These are phyloP conservation scores for Empis stercorea DNA, from an alignment of 2,888 invertebrate genomes.

Conservation along the genomic window DNA sequence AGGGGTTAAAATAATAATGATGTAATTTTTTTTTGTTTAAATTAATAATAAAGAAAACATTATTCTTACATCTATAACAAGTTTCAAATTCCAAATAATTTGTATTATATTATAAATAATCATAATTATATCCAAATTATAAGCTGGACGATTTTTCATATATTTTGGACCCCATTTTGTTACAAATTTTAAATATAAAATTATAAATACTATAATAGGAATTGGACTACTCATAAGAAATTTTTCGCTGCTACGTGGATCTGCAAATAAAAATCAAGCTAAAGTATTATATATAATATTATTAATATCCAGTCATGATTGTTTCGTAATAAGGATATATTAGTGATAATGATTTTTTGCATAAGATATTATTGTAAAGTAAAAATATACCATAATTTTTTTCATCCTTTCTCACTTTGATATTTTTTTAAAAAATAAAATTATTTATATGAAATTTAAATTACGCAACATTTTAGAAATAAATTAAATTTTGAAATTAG, in stretches of 20 bases:
- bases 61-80: constrained; percentile 40
- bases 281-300: background rate
- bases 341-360: too few species aligned
- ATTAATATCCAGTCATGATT: background rate
- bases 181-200: constrained; percentile 52
- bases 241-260: background rate
- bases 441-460: background rate
- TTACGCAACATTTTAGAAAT: background rate
- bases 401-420: too few species aligned
- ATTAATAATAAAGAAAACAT: too few species aligned
- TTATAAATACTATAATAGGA: constrained; percentile 41
- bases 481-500: background rate
- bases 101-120: constrained; percentile 53
- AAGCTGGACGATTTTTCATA: constrained; percentile 51
- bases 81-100: constrained; percentile 42
- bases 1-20: constrained; percentile 17
- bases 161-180: constrained; percentile 51
- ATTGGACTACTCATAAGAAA: constrained; percentile 45
- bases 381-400: too few species aligned
- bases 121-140: constrained; percentile 47
- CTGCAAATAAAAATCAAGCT: too few species aligned
- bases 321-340: too few species aligned
- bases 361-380: too few species aligned
- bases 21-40: too few species aligned
- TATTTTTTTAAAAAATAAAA: background rate